Conservation (phyloP, 2,113 vertebrate species). For the Charina bottae region DNA sequence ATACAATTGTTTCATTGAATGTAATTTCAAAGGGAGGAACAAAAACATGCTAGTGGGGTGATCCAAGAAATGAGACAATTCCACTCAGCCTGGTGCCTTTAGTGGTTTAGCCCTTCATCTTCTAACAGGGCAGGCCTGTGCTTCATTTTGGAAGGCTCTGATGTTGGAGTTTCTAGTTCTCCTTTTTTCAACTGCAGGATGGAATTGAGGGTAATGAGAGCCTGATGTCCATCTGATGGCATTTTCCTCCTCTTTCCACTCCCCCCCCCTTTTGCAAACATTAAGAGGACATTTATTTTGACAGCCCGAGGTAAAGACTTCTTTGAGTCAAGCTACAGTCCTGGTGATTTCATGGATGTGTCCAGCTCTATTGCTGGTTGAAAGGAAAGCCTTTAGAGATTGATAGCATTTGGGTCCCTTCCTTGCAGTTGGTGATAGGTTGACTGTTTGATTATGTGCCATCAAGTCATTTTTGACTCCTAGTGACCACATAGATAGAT, state of each 20-base stretch:
- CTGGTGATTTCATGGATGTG: background rate
- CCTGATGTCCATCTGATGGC: background rate
- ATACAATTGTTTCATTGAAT: background rate
- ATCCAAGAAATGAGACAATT: background rate
- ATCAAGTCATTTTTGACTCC: background rate
- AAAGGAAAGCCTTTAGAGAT: background rate
- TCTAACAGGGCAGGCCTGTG: background rate
- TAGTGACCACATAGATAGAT: background rate
- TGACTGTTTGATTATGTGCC: background rate
- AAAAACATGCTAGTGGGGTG: background rate
- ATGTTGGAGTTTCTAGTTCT: background rate
- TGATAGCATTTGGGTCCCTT: background rate
- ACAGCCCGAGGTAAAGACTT: background rate
- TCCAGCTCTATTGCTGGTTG: background rate
- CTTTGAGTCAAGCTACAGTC: background rate
- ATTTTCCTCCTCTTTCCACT: background rate
- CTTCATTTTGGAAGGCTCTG: background rate
- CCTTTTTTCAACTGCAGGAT: background rate
- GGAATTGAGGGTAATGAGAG: background rate
- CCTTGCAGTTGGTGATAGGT: background rate
- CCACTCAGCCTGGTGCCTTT: background rate
- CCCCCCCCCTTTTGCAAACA: background rate
- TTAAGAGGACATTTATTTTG: background rate
- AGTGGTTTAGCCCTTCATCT: background rate
- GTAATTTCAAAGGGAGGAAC: background rate